phyloP scores from a whole-genome alignment of 2,113 vertebrate genomes.

The Phodopus roborovskii region DNA sequence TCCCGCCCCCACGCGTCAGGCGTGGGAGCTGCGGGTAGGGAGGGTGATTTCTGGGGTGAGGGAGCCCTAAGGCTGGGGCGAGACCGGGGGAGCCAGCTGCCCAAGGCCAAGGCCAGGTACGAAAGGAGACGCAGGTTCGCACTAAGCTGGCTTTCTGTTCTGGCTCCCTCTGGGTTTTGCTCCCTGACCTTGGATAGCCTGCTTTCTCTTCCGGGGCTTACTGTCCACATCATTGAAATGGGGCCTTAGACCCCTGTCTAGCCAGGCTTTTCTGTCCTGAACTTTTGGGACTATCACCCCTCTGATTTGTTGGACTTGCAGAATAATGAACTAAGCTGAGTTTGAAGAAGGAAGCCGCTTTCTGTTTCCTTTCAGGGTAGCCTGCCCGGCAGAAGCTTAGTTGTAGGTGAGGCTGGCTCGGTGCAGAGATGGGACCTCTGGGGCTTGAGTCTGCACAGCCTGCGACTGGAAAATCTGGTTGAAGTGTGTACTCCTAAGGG shows the following conservation, averaged over 20 bases:
- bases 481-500: neutral
- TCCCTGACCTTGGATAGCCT: neutral
- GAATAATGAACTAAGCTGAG: neutral
- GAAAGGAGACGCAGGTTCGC: neutral
- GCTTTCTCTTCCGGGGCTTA: conserved; percentile 54
- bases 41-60: neutral
- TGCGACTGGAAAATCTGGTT: neutral
- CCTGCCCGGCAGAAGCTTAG: neutral
- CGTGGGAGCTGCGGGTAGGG: neutral
- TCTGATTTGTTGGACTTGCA: neutral
- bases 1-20: neutral
- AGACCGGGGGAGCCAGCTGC: neutral
- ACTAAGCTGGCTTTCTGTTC: neutral
- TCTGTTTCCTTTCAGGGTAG: neutral
- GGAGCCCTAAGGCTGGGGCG: neutral
- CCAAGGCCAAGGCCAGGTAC: neutral
- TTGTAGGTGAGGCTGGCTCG: neutral
- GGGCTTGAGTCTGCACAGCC: neutral
- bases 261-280: neutral
- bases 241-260: neutral
- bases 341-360: neutral
- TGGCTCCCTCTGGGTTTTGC: neutral
- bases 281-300: neutral
- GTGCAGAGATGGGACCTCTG: neutral
- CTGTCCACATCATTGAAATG: conserved; percentile 27